Evolutionary conservation across 1,140 invertebrate genomes (phyloP).

Genomic region (Steinernema feltiae): DNA sequence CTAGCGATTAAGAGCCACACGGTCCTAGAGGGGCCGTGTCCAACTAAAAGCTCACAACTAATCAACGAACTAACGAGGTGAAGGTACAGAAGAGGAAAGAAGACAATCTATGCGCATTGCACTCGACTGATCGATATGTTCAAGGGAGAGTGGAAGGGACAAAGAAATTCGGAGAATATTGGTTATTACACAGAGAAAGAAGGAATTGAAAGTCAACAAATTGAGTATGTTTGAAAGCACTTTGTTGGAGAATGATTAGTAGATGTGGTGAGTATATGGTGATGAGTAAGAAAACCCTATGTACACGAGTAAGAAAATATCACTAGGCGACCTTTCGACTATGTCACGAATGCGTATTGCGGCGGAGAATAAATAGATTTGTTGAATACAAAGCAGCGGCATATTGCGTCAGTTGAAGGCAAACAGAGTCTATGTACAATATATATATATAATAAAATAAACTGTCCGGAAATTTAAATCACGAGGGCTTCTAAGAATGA

Average conservation of each 20-base stretch:
- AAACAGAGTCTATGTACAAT: not conserved
- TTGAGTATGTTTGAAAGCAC: not conserved
- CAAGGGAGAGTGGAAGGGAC: not conserved
- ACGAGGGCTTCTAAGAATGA: constrained; percentile 11
- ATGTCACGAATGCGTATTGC: not conserved
- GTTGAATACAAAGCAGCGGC: not conserved
- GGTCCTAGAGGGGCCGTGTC: not conserved
- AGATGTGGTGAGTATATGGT: not conserved
- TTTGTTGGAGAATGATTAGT: not conserved
- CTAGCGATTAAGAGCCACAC: constrained; percentile 13
- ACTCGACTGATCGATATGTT: constrained; percentile 9
- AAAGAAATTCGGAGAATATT: not conserved
- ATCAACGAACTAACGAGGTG: not conserved
- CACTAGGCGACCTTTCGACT: constrained; percentile 5
- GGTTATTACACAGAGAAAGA: not conserved
- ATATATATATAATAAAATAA: no score
- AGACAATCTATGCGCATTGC: not conserved
- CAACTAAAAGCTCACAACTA: constrained; percentile 15
- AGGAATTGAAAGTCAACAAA: not conserved
- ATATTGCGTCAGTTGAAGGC: not conserved
- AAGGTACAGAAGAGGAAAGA: not conserved
- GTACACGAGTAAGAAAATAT: not conserved
- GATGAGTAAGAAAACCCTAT: not conserved
- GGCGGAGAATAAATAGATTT: not conserved
- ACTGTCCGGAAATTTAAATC: not conserved